Base-by-base conservation (phyloP, 2,888 invertebrate species). In the Drosophila tanythrix region DNA sequence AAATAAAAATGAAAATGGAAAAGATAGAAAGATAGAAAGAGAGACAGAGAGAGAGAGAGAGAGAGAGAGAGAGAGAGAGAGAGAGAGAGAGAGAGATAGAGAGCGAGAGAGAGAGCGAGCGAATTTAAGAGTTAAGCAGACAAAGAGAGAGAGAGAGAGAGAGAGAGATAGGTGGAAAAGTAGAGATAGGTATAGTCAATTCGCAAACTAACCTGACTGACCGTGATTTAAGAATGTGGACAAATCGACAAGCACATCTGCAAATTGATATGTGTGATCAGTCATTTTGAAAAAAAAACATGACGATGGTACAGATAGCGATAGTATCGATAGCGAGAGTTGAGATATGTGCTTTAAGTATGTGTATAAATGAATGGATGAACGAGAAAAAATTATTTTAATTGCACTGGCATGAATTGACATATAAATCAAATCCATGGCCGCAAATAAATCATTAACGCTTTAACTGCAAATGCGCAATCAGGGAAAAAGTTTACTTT, bases 231-330 rank as follows among this genome's bases (percentile, higher is more conserved):
- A 89, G 90, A 91, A 92, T 83, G 92, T 92, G 88, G 93, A 92
- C 84, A 92, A 90, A 92, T 93, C 93, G 88, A 92, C 92, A 81
- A 91, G 92, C 81, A 90, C 92, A 93, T 93, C 93, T 93, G 93
- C 79, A 93, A 93, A 93, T 88, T 78, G 82, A 86, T 74, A 83
- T 35, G 76, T 69, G 55, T 68, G 67, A 83, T 83, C 81, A 87
- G 89, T 84, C 79, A 79, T 76, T 65, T 67, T 5, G 1, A 2
- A n/a, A 10, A 74, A 77, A 81, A 72, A 69, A 64, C 61, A 77
- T 35, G 13, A 70, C 57, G 51, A 79, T 66, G 68, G 57, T 29
- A 46, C 18, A 52, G 61, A 66, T 21, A n/a, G 46, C 21, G 70
- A 59, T 33, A 59, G 59, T 25, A 25, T 8, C 10, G n/a, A 35